phyloP scores from a whole-genome alignment of 2,888 invertebrate genomes.

The Hypercompe scribonia region DNA sequence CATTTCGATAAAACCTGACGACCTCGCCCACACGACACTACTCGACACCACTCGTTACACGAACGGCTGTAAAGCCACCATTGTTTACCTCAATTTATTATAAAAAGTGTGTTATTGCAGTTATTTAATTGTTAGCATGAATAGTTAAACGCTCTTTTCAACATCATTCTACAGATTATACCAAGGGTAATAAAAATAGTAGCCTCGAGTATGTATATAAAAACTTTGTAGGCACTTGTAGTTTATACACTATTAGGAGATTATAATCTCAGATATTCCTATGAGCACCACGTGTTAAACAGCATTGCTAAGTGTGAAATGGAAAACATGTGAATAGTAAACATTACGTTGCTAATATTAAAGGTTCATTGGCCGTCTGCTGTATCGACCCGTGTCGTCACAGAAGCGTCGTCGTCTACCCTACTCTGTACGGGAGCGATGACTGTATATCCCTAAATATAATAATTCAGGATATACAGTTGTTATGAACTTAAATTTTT shows the following conservation, averaged over 20 bases:
- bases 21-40: constrained; percentile 58
- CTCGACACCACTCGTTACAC: constrained; percentile 24
- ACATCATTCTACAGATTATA: neutral
- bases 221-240: neutral
- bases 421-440: constrained; percentile 28
- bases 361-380: constrained; percentile 68
- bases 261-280: constrained; percentile 5
- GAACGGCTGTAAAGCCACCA: constrained; percentile 24
- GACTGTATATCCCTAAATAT: constrained; percentile 19
- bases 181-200: neutral
- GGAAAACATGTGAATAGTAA: constrained; percentile 35
- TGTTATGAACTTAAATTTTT: neutral
- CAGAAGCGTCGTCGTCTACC: constrained; percentile 40
- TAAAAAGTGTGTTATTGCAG: constrained; percentile 23
- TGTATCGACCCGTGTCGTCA: constrained; percentile 72
- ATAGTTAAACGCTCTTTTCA: neutral
- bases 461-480: neutral
- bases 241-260: neutral
- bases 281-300: neutral
- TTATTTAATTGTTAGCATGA: constrained; percentile 35
- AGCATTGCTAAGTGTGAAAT: constrained; percentile 4
- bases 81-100: constrained; percentile 20
- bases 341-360: constrained; percentile 58
- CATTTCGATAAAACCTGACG: constrained; percentile 57
- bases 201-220: neutral